Evolutionary conservation across 2,113 vertebrate species (phyloP), one percentile per base, ranked within the genome.

Genomic region (Brevimyrus niger): DNA sequence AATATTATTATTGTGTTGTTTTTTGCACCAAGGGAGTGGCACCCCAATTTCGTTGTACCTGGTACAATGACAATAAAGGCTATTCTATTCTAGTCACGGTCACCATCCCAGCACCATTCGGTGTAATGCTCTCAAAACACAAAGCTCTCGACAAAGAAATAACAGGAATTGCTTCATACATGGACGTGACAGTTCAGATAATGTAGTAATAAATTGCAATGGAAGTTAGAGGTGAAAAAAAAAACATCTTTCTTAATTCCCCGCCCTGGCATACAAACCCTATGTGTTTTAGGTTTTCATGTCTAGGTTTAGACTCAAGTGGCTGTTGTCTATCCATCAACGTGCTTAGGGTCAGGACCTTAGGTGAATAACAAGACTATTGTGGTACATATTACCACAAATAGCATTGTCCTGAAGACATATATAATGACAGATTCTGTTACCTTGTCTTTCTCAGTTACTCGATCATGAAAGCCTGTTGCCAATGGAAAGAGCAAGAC

Each of bases 381-480:
- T 69, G 10, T 31, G n/a, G 61, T 69, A 27, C 61, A 69, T 31
- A 69, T 31, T 69, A 31, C 27, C 61, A 69, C n/a, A 27, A 51
- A 50, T 51, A 7, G 27, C 84, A 86, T 48, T 27, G 11, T 15
- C 21, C 10, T 31, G 10, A 27, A 80, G 17, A 58, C 27, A 19
- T 58, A 19, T 9, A 84, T 61, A 89, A 53, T 83, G 50, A 58
- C 50, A 84, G 50, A 65, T 65, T 50, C 50, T 83, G 0, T 42
- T 38, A 46, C n/a, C 80, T 31, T 88, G 1, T 88, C 13, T 65
- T 19, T 50, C 53, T 88, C 93, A 99, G 98, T 91, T 96, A 98
- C 1, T 47, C 91, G 19, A 92, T 98, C 91, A 98, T 99, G 93
- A 98, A 96, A 92, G 90, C 93, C 44, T 99, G 98, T 92, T 98